A percentile compares a stretch with the other conserved stretches of the same genome.
Conservation (phyloP, 2,888 invertebrate genomes). For the Drosophila helvetica region DNA sequence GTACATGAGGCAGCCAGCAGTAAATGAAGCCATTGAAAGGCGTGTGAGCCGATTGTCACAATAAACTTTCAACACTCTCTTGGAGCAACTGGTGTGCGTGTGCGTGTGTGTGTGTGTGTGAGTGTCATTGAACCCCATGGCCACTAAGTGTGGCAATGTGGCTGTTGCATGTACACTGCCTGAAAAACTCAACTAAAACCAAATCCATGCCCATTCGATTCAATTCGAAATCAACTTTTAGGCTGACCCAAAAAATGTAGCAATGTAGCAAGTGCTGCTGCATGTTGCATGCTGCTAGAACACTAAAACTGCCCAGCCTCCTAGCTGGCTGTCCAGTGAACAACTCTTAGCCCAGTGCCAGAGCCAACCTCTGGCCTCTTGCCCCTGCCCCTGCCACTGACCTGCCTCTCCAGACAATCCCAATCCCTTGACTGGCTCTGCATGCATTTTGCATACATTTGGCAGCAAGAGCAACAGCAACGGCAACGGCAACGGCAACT, state of each 20-base stretch:
- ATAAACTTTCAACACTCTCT: slow-evolving; percentile 30
- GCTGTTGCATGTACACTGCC: neutral
- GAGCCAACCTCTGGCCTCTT: neutral
- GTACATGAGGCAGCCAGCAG: neutral
- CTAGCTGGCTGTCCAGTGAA: slow-evolving; percentile 23
- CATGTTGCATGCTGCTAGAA: slow-evolving; percentile 8
- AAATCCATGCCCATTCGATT: neutral
- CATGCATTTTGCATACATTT: slow-evolving; percentile 62
- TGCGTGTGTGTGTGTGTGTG: neutral
- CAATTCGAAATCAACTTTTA: slow-evolving; percentile 24
- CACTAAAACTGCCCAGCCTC: slow-evolving; percentile 17
- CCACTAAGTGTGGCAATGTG: slow-evolving; percentile 22
- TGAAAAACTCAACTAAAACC: neutral
- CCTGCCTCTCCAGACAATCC: too few species aligned
- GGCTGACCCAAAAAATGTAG: slow-evolving; percentile 20
- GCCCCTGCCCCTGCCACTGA: neutral
- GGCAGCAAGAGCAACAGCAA: slow-evolving; percentile 17
- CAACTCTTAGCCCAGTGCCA: neutral
- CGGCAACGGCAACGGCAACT: too few species aligned
- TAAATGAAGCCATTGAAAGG: slow-evolving; percentile 58
- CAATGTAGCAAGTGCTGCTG: slow-evolving; percentile 29
- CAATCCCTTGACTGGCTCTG: slow-evolving; percentile 10
- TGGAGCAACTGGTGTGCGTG: slow-evolving; percentile 39
- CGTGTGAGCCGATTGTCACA: slow-evolving; percentile 60
- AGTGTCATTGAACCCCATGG: slow-evolving; percentile 12